Conservation (phyloP, 2,888 invertebrate species). For the Callinectes sapidus region DNA sequence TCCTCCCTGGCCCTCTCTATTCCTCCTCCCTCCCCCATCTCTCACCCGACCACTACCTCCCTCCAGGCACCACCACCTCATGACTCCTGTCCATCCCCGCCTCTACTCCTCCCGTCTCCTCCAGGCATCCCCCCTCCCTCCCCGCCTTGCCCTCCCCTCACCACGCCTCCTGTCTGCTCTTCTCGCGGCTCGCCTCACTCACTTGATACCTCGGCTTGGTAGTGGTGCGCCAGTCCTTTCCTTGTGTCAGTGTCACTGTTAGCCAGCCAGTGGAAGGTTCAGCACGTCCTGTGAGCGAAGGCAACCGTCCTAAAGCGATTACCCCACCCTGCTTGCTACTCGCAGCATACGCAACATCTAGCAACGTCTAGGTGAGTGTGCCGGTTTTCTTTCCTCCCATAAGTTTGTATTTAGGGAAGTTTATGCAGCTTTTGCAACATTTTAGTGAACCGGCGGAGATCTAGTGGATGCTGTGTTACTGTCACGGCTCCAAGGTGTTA, state of each 20-base stretch:
- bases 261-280: background rate
- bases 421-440: background rate
- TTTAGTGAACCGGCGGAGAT: background rate
- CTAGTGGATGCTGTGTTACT: background rate
- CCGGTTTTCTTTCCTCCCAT: background rate
- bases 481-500: background rate
- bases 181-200: constrained; percentile 11
- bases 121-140: background rate
- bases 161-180: constrained; percentile 7
- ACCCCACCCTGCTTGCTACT: background rate
- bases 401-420: background rate
- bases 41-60: background rate
- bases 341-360: background rate
- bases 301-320: background rate
- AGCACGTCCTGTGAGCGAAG: background rate
- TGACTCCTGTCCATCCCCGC: background rate
- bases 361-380: background rate
- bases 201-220: constrained; percentile 10
- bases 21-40: background rate
- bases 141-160: background rate
- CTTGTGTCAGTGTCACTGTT: background rate
- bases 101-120: too few species aligned
- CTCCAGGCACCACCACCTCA: background rate
- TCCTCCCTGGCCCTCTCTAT: background rate
- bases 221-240: background rate